Base-by-base conservation (phyloP, 2,888 invertebrate species). In the Zaprionus obscuricornis region DNA sequence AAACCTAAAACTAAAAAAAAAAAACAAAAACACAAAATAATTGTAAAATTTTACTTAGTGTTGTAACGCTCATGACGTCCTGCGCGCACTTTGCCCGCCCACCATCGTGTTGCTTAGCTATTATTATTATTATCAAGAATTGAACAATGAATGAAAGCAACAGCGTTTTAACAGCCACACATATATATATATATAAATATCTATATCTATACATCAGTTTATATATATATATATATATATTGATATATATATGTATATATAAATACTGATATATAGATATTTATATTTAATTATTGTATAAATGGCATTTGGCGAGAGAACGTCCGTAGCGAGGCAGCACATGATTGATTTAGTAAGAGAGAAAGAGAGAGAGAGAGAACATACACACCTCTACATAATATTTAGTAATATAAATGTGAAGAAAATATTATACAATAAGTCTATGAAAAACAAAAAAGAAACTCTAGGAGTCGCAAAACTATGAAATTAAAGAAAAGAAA, bases 21-120 rank as follows among this genome's bases (percentile, higher is more conserved):
- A n/a, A n/a, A n/a, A n/a, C n/a, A n/a, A n/a, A n/a, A n/a, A n/a
- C n/a, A n/a, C n/a, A n/a, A 65, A 74, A 74, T 74, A 87, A 68
- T 85, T 71, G 86, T 83, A 87, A 79, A 88, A 84, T 87, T 73
- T 75, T 71, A 85, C 63, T 79, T 85, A 79, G 84, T 85, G 86
- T 85, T 79, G 86, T 72, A 79, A 79, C 59, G 86, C 78, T 85
- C 76, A 79, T 85, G 81, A 79, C 78, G 78, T 85, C 78, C 78
- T 83, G 81, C 74, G 84, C 66, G 79, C 77, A 6, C 52, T 56
- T 22, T 54, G 83, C 70, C 58, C 58, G 74, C 82, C 77, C 66
- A 67, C 77, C 55, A 39, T 24, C 62, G 76, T 79, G 84, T 49
- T 75, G 73, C 76, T 78, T 59, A 60, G 76, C 67, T 68, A 57